Conservation (phyloP, 1,140 invertebrate genomes). For the Geopemphigus sp. region DNA sequence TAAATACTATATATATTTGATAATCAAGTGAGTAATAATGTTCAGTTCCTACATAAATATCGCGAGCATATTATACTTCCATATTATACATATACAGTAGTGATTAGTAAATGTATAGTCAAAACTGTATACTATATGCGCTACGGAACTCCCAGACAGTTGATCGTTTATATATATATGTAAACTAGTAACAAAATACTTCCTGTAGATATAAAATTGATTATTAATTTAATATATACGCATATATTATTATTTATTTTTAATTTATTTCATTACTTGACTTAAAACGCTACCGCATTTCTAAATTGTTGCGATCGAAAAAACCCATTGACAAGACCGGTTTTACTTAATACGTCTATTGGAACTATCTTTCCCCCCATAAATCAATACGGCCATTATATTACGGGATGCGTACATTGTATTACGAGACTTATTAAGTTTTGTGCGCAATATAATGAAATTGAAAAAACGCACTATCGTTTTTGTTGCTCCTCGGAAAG, state of each 20-base stretch:
- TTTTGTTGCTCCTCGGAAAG: too few species aligned
- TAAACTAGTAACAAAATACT: constrained; percentile 35
- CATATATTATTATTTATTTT: neutral
- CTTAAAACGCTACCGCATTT: constrained; percentile 35
- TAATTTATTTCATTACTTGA: neutral
- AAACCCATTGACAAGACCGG: constrained; percentile 21
- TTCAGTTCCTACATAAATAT: neutral
- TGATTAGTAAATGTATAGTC: neutral
- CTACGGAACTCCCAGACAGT: neutral
- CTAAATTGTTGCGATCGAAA: constrained; percentile 33
- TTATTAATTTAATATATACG: constrained; percentile 26
- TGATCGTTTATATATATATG: constrained; percentile 11
- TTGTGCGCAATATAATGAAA: too few species aligned
- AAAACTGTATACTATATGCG: neutral
- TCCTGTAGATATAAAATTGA: constrained; percentile 40
- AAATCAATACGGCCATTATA: too few species aligned
- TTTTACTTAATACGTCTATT: constrained; percentile 17
- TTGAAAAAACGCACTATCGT: too few species aligned
- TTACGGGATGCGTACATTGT: too few species aligned
- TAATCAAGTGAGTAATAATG: neutral
- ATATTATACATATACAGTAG: neutral
- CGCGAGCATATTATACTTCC: neutral
- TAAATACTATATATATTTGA: neutral
- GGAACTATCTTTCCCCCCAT: neutral
- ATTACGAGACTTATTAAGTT: too few species aligned